Percentiles rank a stretch among this genome's conserved stretches.
These are phyloP conservation scores for Sebastes fasciatus DNA, from an alignment of 2,113 vertebrate genomes.

Conservation along the genomic window DNA sequence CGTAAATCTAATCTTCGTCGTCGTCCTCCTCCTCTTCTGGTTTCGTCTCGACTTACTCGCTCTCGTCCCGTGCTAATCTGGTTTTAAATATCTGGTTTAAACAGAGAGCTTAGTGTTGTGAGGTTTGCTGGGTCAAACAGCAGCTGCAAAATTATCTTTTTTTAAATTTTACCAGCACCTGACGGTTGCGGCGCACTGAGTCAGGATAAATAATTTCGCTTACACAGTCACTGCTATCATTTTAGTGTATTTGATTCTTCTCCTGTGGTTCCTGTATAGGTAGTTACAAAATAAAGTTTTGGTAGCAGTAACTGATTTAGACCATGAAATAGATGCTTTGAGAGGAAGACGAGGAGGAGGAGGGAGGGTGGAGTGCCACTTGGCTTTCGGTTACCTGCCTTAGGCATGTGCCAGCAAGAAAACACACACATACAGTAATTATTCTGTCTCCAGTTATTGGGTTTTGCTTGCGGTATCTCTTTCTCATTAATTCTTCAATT, in stretches of 20 bases:
- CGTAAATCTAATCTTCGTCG: conserved; percentile 10
- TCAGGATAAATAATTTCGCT: conserved; percentile 2
- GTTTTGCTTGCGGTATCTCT: not conserved
- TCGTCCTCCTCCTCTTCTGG: conserved; percentile 15
- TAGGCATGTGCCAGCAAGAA: conserved; percentile 22
- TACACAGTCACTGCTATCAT: conserved; percentile 25
- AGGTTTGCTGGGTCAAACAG: not conserved
- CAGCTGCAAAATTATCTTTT: conserved; percentile 29
- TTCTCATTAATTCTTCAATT: not conserved
- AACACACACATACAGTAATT: conserved; percentile 22
- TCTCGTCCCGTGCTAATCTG: not conserved
- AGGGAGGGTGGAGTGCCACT: conserved; percentile 1
- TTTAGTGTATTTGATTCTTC: conserved; percentile 28
- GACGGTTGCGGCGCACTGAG: conserved; percentile 8
- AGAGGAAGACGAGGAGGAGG: not conserved
- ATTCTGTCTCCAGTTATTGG: not conserved
- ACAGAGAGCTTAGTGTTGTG: not conserved
- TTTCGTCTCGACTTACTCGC: conserved; percentile 22
- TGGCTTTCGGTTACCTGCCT: conserved; percentile 16
- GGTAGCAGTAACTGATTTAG: conserved; percentile 10
- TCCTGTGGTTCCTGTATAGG: conserved; percentile 31
- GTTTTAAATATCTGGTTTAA: conserved; percentile 12
- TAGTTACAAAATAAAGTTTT: conserved; percentile 35
- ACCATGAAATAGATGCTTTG: conserved; percentile 20
- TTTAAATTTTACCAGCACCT: not conserved